A percentile compares a stretch with the other conserved stretches of the same genome.
Evolutionary conservation across 1,140 invertebrate species (phyloP).

Genomic region (Ptiloglossa arizonensis): DNA sequence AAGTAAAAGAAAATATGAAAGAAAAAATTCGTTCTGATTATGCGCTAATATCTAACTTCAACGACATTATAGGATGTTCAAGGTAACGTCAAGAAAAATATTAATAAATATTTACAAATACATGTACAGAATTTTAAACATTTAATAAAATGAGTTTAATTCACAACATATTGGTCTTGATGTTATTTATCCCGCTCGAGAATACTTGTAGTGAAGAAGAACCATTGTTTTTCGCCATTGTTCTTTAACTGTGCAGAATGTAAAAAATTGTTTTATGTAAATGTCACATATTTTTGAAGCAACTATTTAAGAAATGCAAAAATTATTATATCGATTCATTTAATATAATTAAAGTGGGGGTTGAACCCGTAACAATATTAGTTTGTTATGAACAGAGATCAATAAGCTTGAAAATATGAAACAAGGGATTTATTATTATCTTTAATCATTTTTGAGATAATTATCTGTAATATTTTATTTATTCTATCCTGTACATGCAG

Average conservation of each 20-base stretch:
- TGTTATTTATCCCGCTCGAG: background rate
- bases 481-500: background rate
- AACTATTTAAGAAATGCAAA: no score
- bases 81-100: background rate
- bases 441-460: background rate
- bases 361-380: no score
- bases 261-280: background rate
- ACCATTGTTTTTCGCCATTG: background rate
- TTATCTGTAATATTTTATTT: slow-evolving; percentile 4
- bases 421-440: background rate
- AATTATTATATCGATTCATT: no score
- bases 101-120: background rate
- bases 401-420: background rate
- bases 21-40: background rate
- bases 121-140: slow-evolving; percentile 6
- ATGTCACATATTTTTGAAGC: background rate
- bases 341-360: no score
- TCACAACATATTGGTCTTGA: background rate
- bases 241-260: background rate
- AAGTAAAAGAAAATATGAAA: background rate
- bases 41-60: background rate
- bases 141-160: slow-evolving; percentile 14
- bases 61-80: background rate
- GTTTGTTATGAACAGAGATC: no score
- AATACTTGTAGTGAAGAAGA: background rate